A percentile compares a stretch with the other conserved stretches of the same genome.
Conservation (phyloP, 2,888 invertebrate genomes). For the Himalopsyche tibetana region DNA sequence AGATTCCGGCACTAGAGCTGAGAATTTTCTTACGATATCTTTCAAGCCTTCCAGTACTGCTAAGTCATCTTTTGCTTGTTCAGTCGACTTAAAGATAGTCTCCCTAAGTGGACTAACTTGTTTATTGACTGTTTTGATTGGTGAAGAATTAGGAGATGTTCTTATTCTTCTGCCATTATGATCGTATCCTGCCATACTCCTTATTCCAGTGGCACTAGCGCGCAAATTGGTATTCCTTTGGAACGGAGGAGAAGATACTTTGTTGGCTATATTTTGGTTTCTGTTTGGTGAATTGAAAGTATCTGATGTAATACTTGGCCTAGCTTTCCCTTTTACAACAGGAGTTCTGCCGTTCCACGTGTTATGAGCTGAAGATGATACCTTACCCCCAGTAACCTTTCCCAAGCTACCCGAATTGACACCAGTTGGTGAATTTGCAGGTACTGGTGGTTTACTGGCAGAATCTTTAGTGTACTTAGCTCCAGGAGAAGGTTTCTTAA, state of each 20-base stretch:
- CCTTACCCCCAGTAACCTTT: constrained; percentile 74
- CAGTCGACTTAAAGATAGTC: constrained; percentile 84
- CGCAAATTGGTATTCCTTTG: constrained; percentile 76
- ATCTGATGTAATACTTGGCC: constrained; percentile 73
- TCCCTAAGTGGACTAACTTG: constrained; percentile 82
- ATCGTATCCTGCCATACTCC: constrained; percentile 71
- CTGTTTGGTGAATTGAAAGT: constrained; percentile 71
- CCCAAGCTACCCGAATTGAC: constrained; percentile 71
- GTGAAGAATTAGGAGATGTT: constrained; percentile 70
- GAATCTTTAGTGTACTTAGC: constrained; percentile 73
- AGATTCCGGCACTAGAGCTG: constrained; percentile 69
- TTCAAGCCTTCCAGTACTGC: constrained; percentile 86
- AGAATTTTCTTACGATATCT: constrained; percentile 77
- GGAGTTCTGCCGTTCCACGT: constrained; percentile 85
- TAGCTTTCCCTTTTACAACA: constrained; percentile 70
- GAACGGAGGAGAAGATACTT: constrained; percentile 71
- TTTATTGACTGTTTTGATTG: constrained; percentile 78
- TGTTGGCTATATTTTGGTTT: constrained; percentile 75
- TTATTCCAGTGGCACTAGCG: constrained; percentile 73
- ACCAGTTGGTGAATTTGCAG: constrained; percentile 74
- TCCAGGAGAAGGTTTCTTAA: constrained; percentile 70
- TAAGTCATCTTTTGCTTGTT: constrained; percentile 84
- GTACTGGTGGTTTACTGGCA: constrained; percentile 74
- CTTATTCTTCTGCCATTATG: constrained; percentile 74
- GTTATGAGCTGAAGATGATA: constrained; percentile 78